Percentiles rank a stretch among this genome's conserved stretches.
Evolutionary conservation across 2,888 invertebrate species (phyloP).

Genomic region (Lithophane socia): DNA sequence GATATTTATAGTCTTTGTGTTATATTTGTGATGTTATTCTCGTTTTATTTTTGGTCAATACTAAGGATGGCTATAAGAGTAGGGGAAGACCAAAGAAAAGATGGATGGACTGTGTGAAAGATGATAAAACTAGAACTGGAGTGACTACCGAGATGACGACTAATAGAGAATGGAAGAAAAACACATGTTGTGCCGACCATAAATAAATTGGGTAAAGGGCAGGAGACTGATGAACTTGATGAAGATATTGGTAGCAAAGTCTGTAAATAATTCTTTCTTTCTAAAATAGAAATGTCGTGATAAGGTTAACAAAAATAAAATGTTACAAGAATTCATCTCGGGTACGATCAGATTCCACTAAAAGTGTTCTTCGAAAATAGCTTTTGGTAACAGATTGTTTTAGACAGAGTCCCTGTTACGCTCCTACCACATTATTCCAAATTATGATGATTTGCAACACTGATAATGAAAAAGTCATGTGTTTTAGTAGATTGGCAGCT

Average conservation of each 20-base stretch:
- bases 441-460: not conserved
- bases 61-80: not conserved
- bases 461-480: not conserved
- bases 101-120: no score
- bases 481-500: not conserved
- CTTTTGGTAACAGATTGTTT: not conserved
- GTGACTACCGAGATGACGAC: no score
- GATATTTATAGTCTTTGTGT: constrained; percentile 34
- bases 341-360: not conserved
- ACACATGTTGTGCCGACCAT: no score
- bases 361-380: not conserved
- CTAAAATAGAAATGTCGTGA: not conserved
- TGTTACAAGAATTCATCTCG: not conserved
- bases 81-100: no score
- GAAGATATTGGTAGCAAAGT: not conserved
- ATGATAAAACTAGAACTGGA: no score
- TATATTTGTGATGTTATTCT: constrained; percentile 21
- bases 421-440: no score
- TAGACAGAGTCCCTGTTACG: no score
- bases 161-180: no score
- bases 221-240: no score
- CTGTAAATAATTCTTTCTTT: not conserved
- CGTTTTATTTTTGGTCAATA: not conserved
- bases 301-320: not conserved
- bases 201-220: no score